A percentile compares a stretch with the other conserved stretches of the same genome.
phyloP scores from a whole-genome alignment of 1,140 invertebrate genomes.

The Drosophila insularis region DNA sequence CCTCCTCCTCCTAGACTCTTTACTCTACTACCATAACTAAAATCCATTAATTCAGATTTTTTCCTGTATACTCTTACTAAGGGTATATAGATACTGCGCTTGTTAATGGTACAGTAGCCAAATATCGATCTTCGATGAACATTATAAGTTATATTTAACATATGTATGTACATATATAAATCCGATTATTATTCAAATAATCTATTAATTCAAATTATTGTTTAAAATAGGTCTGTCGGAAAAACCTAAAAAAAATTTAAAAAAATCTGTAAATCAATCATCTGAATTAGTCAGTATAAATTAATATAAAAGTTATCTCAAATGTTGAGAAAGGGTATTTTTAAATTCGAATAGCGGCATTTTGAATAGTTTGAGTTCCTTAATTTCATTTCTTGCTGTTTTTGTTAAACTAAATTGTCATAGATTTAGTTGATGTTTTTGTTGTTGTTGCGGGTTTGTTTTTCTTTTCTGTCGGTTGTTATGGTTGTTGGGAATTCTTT shows the following conservation, averaged over 20 bases:
- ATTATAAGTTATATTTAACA: no score
- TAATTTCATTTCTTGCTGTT: constrained; percentile 17
- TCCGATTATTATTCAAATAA: no score
- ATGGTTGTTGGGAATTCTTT: constrained; percentile 51
- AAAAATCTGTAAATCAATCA: no score
- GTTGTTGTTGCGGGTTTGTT: constrained; percentile 38
- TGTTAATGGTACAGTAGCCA: no score
- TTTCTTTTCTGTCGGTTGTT: constrained; percentile 31
- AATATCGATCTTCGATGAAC: no score
- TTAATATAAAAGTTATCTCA: no score
- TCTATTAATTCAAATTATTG: no score
- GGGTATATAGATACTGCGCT: neutral
- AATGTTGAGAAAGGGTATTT: neutral
- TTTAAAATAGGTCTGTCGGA: no score
- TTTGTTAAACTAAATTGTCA: constrained; percentile 40
- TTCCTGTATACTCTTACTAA: neutral
- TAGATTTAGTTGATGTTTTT: constrained; percentile 46
- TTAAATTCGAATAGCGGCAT: neutral
- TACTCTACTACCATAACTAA: neutral
- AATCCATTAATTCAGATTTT: constrained; percentile 32
- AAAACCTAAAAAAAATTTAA: no score
- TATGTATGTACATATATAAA: no score
- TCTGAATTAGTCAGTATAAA: no score
- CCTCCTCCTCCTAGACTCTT: no score
- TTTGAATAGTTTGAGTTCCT: constrained; percentile 18